Conservation (phyloP, 2,113 vertebrate genomes). For the Eclectus roratus region DNA sequence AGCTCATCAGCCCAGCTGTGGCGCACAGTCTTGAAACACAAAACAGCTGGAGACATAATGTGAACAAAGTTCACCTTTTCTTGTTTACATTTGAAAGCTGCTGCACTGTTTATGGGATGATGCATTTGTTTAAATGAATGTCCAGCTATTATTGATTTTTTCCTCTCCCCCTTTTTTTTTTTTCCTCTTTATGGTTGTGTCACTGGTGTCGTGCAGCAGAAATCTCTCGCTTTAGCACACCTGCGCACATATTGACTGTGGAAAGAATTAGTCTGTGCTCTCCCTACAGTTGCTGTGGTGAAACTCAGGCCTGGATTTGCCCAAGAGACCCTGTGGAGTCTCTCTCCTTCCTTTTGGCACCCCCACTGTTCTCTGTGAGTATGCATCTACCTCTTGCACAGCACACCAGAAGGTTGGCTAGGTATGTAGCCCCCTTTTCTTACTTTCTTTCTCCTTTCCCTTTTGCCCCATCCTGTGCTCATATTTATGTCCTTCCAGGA, state of each 20-base stretch:
- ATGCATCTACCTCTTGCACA: not conserved
- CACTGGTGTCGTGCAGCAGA: conserved; percentile 38
- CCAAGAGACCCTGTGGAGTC: not conserved
- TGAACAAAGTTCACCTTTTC: conserved; percentile 76
- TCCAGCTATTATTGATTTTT: conserved; percentile 70
- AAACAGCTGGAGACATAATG: conserved; percentile 78
- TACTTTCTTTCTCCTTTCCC: not conserved
- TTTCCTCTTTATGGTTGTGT: conserved; percentile 3
- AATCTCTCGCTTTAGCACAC: conserved; percentile 33
- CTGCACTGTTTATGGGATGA: conserved; percentile 74
- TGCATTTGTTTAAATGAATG: conserved; percentile 76
- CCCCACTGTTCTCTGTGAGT: not conserved
- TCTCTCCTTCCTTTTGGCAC: not conserved
- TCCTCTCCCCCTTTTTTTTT: not conserved
- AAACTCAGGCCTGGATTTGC: conserved; percentile 13
- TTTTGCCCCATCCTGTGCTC: not conserved
- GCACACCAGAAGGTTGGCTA: not conserved
- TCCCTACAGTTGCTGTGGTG: not conserved
- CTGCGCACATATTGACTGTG: conserved; percentile 29
- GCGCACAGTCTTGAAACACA: conserved; percentile 66
- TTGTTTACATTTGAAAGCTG: conserved; percentile 76
- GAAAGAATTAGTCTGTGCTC: not conserved
- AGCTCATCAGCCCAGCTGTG: conserved; percentile 73
- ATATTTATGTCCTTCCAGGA: fast-evolving
- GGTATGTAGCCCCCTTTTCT: not conserved